Evolutionary conservation across 2,888 invertebrate genomes (phyloP), one percentile per base, ranked within the genome.

Genomic region (Erannis defoliaria): DNA sequence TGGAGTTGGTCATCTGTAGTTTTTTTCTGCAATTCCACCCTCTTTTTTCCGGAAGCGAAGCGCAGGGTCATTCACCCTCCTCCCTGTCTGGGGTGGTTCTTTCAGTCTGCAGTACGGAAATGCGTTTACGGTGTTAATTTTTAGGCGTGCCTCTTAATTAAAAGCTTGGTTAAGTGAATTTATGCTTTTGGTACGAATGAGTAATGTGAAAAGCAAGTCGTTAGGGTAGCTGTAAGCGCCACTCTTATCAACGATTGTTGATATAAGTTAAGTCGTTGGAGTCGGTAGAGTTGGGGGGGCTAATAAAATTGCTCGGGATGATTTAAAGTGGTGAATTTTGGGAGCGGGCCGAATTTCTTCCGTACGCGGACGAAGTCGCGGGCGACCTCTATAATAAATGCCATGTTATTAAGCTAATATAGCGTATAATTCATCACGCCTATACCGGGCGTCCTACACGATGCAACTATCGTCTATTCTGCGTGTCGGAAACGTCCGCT

Each of bases 1-100:
- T n/a, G n/a, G 6, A 14, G 19, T 21, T 35, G 9, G 12, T 5
- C 26, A 14, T 51, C 38, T 37, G n/a, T 18, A 19, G 16, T 51
- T 26, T 38, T 16, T 38, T 12, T 51, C 50, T 38, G 26, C 26
- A 12, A n/a, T 12, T 26, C 40, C 33, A 40, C 48, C 33, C 53
- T 53, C 18, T 35, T 38, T 29, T 29, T 40, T 40, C 53, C 59
- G 59, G 59, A 53, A 46, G 38, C 21, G 51, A n/a, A 45, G 37
- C 31, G 18, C 42, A 40, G 38, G 59, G 53, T 60, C 59, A 38
- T 18, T 60, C 31, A 60, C 59, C 59, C 37, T 5, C 56, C 42
- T 9, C 49, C 53, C 59, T 48, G 59, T 60, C 59, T 54, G 48
- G 42, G 48, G 33, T 16, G n/a, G 23, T 9, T 21, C 19, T 31